These are phyloP conservation scores for Diarsia brunnea DNA, from an alignment of 2,888 invertebrate genomes.

Conservation along the genomic window DNA sequence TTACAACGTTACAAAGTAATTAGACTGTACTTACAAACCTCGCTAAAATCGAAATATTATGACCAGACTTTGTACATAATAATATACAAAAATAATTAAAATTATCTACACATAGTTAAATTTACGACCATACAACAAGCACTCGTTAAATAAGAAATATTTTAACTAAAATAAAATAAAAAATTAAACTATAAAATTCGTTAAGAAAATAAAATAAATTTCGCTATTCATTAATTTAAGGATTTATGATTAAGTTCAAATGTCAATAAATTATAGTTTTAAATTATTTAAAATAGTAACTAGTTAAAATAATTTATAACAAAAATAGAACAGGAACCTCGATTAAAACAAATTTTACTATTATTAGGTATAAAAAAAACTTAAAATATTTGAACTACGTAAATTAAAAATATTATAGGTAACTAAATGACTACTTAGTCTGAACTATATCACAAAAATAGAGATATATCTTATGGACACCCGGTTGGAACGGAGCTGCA, in stretches of 20 bases:
- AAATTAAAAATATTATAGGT: conserved; percentile 15
- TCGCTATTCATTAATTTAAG: conserved; percentile 4
- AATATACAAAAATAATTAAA: not conserved
- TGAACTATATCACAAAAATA: conserved; percentile 35
- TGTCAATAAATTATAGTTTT: not conserved
- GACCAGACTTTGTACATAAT: no score
- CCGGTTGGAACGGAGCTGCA: no score
- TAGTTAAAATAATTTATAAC: not conserved
- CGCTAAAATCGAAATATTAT: not conserved
- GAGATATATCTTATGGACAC: no score
- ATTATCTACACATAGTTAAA: no score
- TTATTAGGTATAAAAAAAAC: not conserved
- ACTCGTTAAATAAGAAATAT: not conserved
- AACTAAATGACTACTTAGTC: conserved; percentile 29
- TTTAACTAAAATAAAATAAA: not conserved
- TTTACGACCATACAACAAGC: not conserved
- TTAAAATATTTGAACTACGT: conserved; percentile 15
- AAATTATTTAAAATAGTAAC: not conserved
- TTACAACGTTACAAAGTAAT: not conserved
- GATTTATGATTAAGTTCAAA: not conserved
- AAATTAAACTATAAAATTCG: not conserved
- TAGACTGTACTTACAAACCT: not conserved
- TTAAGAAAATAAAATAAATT: not conserved
- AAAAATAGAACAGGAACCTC: conserved; percentile 23
- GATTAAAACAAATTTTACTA: not conserved